Percentiles rank a stretch among this genome's conserved stretches.
phyloP scores from a whole-genome alignment of 2,888 invertebrate genomes.

The Pocota personata region DNA sequence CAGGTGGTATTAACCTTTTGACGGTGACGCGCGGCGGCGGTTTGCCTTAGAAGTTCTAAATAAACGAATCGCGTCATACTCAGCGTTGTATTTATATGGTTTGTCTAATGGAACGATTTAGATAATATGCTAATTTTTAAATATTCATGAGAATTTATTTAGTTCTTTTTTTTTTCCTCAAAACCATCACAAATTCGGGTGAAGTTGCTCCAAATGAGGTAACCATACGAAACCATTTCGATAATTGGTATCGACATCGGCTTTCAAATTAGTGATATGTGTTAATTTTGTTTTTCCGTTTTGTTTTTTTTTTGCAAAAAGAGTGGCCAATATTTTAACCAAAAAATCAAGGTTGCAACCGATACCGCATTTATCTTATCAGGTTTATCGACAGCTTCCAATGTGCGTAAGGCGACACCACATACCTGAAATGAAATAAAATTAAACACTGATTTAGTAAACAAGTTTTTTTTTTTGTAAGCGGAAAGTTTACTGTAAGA shows the following conservation, averaged over 20 bases:
- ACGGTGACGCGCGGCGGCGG: background rate
- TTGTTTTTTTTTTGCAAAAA: background rate
- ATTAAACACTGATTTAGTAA: background rate
- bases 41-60: conserved; percentile 27
- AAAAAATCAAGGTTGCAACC: background rate
- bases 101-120: conserved; percentile 29
- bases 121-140: conserved; percentile 41
- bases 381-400: background rate
- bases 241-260: background rate
- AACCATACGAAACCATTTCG: background rate
- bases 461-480: no score
- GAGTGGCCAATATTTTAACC: background rate
- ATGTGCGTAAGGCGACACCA: background rate
- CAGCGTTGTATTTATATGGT: background rate
- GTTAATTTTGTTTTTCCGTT: background rate
- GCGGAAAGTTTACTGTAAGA: background rate
- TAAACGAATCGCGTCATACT: conserved; percentile 17
- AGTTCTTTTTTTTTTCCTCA: background rate
- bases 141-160: conserved; percentile 15
- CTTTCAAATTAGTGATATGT: background rate
- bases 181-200: background rate
- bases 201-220: conserved; percentile 12
- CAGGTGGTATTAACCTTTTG: conserved; percentile 52
- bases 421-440: conserved; percentile 51
- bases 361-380: background rate